Evolutionary conservation across 2,797 vertebrate genomes (phyloP).

Genomic region (Liparis tanakae): DNA sequence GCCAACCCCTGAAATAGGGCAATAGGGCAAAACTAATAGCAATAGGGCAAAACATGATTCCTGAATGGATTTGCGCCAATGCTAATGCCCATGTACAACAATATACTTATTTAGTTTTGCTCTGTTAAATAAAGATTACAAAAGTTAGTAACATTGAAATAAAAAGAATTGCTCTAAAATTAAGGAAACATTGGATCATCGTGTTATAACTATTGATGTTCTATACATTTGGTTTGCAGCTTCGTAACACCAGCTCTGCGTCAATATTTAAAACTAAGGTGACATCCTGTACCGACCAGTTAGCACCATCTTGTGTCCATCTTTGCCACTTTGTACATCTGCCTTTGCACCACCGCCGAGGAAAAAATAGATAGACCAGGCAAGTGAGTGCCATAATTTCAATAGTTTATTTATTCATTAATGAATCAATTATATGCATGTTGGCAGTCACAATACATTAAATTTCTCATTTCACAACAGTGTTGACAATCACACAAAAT

Average conservation of each 20-base stretch:
- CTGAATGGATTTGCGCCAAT: too few species aligned
- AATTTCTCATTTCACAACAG: constrained; percentile 76
- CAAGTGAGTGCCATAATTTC: constrained; percentile 36
- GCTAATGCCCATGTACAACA: too few species aligned
- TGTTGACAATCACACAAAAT: constrained; percentile 82
- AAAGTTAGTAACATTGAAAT: not conserved
- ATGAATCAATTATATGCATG: constrained; percentile 66
- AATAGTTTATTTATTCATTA: constrained; percentile 70
- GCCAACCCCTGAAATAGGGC: too few species aligned
- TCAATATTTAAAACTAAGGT: not conserved
- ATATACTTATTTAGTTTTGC: too few species aligned
- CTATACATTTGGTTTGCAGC: not conserved
- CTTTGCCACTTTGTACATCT: not conserved
- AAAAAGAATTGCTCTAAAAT: not conserved
- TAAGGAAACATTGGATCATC: not conserved
- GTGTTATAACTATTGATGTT: not conserved
- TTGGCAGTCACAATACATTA: constrained; percentile 83
- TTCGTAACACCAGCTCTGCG: not conserved
- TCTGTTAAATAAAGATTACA: not conserved
- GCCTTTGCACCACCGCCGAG: not conserved
- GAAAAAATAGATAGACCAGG: not conserved
- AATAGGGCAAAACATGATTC: too few species aligned
- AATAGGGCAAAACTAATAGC: too few species aligned
- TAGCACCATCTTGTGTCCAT: constrained; percentile 49
- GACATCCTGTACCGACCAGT: not conserved